Conservation (phyloP, 2,888 invertebrate species). For the Torymus tubicola region DNA sequence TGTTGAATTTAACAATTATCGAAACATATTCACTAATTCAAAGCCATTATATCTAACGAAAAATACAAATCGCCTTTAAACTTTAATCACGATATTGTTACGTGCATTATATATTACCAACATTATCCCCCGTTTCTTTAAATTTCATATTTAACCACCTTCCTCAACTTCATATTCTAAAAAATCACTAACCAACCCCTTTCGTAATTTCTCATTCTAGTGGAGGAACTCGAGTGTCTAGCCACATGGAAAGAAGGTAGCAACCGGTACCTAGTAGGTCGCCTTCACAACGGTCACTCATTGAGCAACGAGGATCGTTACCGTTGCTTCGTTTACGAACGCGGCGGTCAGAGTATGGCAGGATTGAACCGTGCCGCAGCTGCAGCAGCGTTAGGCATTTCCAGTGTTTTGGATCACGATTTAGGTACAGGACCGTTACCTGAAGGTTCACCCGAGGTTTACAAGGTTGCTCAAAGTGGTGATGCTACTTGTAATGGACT, state of each 20-base stretch:
- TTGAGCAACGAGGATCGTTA: constrained; percentile 95
- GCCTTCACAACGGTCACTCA: constrained; percentile 83
- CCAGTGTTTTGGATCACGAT: constrained; percentile 72
- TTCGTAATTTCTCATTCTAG: constrained; percentile 76
- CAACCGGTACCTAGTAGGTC: constrained; percentile 92
- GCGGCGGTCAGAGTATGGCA: constrained; percentile 78
- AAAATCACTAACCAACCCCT: too few relatives aligned
- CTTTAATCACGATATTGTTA: too few relatives aligned
- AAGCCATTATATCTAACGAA: too few relatives aligned
- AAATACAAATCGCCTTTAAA: too few relatives aligned
- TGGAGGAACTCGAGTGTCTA: constrained; percentile 93
- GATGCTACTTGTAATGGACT: constrained; percentile 96
- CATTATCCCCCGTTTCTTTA: too few relatives aligned
- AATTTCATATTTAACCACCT: too few relatives aligned
- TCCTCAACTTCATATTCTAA: too few relatives aligned
- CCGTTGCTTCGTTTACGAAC: constrained; percentile 96
- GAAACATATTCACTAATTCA: too few relatives aligned
- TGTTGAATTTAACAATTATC: too few relatives aligned
- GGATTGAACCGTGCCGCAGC: constrained; percentile 69
- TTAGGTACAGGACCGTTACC: constrained; percentile 65
- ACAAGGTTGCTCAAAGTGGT: constrained; percentile 92
- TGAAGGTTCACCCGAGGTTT: constrained; percentile 76
- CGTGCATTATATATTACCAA: too few relatives aligned
- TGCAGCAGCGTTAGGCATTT: constrained; percentile 62
- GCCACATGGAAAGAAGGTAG: constrained; percentile 97